A percentile compares a stretch with the other conserved stretches of the same genome.
Conservation (phyloP, 2,888 invertebrate species). For the Rotaria magnacalcarata region DNA sequence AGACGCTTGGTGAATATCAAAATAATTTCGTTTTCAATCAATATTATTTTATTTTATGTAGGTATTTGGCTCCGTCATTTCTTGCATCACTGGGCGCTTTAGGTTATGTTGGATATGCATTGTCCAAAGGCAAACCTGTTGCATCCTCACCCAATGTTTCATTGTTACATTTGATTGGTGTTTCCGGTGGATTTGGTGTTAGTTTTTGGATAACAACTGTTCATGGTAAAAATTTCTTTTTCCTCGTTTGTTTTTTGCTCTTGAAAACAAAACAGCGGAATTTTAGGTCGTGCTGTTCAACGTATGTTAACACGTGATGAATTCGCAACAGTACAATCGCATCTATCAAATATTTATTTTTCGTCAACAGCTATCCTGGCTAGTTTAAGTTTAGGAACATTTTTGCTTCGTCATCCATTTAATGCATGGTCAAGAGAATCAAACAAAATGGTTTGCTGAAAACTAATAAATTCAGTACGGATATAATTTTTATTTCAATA, state of each 20-base stretch:
- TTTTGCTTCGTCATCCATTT: conserved; percentile 24
- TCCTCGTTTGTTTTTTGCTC: no score
- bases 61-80: conserved; percentile 16
- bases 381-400: conserved; percentile 37
- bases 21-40: no score
- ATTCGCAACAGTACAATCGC: conserved; percentile 2
- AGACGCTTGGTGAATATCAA: background rate
- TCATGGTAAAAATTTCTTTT: background rate
- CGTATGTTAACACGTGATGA: conserved; percentile 13
- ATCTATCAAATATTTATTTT: conserved; percentile 15
- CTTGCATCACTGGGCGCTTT: conserved; percentile 8
- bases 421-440: background rate
- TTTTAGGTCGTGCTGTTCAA: background rate
- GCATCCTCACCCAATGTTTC: background rate
- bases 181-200: conserved; percentile 28
- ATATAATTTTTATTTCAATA: background rate
- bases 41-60: background rate
- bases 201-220: conserved; percentile 6
- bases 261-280: no score
- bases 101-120: conserved; percentile 17
- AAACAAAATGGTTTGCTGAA: background rate
- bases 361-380: conserved; percentile 4
- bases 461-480: background rate
- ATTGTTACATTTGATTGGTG: conserved; percentile 24
- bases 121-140: background rate